Conservation (phyloP, 1,140 invertebrate genomes). For the Parapsyche elsis region DNA sequence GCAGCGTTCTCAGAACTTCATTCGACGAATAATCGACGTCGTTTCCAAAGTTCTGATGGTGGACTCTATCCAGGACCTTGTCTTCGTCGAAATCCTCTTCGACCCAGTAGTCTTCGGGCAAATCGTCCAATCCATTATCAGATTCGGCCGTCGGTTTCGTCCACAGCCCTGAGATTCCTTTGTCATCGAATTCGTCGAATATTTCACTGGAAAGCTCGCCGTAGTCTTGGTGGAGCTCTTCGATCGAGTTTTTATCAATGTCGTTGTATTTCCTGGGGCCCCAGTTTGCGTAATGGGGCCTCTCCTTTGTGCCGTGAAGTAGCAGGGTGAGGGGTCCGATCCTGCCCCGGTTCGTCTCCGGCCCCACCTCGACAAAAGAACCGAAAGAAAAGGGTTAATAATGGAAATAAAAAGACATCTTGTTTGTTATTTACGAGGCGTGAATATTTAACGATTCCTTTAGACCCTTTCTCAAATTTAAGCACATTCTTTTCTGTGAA, state of each 20-base stretch:
- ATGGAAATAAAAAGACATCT: background rate
- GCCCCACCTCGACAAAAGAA: constrained; percentile 57
- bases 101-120: background rate
- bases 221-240: background rate
- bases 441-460: background rate
- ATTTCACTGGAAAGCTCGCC: background rate
- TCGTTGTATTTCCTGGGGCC: constrained; percentile 68
- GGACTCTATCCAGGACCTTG: constrained; percentile 40
- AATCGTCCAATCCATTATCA: background rate
- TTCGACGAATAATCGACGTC: background rate
- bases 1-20: background rate
- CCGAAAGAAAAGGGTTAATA: background rate
- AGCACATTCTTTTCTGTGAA: background rate
- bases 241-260: background rate
- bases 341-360: constrained; percentile 67
- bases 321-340: constrained; percentile 70
- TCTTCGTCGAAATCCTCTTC: constrained; percentile 32
- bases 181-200: background rate
- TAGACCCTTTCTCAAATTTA: background rate
- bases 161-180: background rate
- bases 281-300: constrained; percentile 71
- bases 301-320: constrained; percentile 76
- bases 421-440: background rate
- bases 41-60: constrained; percentile 42
- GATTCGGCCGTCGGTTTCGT: background rate